phyloP scores from a whole-genome alignment of 2,797 vertebrate genomes.

The Nasua narica region DNA sequence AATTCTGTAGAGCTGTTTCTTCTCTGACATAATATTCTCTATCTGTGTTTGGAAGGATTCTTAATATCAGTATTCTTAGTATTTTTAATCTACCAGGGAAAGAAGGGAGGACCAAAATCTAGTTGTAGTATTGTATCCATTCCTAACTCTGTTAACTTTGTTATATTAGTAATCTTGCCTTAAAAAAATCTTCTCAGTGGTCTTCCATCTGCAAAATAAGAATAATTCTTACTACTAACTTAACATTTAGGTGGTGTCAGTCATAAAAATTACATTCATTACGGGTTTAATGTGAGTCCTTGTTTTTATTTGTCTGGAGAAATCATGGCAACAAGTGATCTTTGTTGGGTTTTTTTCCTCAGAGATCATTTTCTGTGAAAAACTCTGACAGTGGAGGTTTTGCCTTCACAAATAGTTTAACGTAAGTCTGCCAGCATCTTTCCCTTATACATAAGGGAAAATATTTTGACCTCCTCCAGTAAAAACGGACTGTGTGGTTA shows the following conservation, averaged over 20 bases:
- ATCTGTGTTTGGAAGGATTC: not conserved
- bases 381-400: not conserved
- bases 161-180: not conserved
- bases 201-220: not conserved
- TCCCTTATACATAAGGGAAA: not conserved
- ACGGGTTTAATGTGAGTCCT: not conserved
- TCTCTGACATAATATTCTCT: not conserved
- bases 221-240: not conserved
- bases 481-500: not conserved
- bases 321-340: not conserved
- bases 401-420: slow-evolving; percentile 25
- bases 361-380: slow-evolving; percentile 53
- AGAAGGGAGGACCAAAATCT: not conserved
- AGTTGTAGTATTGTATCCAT: not conserved
- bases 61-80: not conserved
- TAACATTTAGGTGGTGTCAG: not conserved
- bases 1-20: not conserved
- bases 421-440: not conserved
- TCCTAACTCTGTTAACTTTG: not conserved
- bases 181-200: not conserved
- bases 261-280: not conserved
- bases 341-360: not conserved
- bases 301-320: not conserved
- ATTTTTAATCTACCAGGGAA: not conserved
- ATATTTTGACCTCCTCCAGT: not conserved